Conservation (phyloP, 2,888 invertebrate genomes). For the Dione vanillae region DNA sequence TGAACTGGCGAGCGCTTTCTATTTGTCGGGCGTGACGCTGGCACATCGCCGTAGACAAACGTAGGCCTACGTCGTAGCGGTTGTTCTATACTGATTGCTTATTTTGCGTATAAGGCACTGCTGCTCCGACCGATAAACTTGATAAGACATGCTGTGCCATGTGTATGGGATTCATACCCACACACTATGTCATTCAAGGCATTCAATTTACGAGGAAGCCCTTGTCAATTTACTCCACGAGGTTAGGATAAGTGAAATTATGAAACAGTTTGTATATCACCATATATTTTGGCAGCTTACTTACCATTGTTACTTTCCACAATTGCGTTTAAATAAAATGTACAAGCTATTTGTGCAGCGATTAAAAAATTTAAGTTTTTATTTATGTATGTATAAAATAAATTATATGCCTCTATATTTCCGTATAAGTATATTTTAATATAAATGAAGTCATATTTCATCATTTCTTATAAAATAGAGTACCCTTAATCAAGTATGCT, state of each 20-base stretch:
- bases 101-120: constrained; percentile 33
- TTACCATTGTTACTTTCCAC: too few species aligned
- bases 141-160: background rate
- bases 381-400: too few species aligned
- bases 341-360: too few species aligned
- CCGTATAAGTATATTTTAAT: too few species aligned
- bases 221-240: background rate
- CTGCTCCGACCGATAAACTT: constrained; percentile 19
- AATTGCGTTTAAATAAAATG: background rate
- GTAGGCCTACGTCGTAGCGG: constrained; percentile 43
- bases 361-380: too few species aligned
- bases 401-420: too few species aligned
- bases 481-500: too few species aligned
- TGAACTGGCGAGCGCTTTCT: background rate
- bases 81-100: constrained; percentile 37
- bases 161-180: background rate
- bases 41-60: constrained; percentile 34
- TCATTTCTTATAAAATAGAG: too few species aligned
- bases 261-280: too few species aligned
- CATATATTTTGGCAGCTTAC: too few species aligned
- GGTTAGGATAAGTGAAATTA: too few species aligned
- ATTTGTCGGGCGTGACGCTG: constrained; percentile 6
- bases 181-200: background rate
- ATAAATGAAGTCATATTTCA: too few species aligned
- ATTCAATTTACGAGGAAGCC: constrained; percentile 6